Evolutionary conservation across 2,797 vertebrate genomes (phyloP).

Genomic region (Periophthalmus magnuspinnatus): DNA sequence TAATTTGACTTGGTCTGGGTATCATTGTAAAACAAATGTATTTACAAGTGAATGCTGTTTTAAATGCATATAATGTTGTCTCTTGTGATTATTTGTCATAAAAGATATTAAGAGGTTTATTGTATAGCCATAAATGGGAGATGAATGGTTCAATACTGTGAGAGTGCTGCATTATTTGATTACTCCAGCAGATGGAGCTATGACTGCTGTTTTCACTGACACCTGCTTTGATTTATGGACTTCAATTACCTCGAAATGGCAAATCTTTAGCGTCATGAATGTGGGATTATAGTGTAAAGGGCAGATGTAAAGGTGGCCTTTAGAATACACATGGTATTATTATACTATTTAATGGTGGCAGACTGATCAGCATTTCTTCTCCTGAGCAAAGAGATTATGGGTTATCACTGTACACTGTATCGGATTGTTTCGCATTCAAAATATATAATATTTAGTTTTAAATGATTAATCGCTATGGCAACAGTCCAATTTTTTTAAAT

Average conservation of each 20-base stretch:
- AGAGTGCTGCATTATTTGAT: constrained; percentile 33
- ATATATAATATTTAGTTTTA: no score
- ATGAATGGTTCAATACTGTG: not conserved
- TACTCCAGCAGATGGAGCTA: constrained; percentile 62
- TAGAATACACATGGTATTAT: not conserved
- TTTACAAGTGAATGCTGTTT: no score
- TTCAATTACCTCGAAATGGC: constrained; percentile 3
- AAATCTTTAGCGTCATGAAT: constrained; percentile 1
- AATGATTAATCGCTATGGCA: no score
- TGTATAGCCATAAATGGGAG: not conserved
- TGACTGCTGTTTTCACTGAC: constrained; percentile 13
- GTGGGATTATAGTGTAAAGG: not conserved
- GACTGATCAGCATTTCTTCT: not conserved
- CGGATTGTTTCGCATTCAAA: no score
- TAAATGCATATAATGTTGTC: not conserved
- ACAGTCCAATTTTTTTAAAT: no score
- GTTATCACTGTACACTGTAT: no score
- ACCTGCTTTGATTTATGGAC: constrained; percentile 8
- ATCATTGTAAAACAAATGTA: not conserved
- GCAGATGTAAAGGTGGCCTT: constrained; percentile 6
- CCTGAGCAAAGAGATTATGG: not conserved
- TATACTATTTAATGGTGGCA: not conserved
- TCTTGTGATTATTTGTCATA: not conserved
- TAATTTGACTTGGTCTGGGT: not conserved
- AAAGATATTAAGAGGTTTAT: not conserved